These are phyloP conservation scores for Hydrochoerus hydrochaeris DNA, from an alignment of 2,113 vertebrate species.

Conservation along the genomic window DNA sequence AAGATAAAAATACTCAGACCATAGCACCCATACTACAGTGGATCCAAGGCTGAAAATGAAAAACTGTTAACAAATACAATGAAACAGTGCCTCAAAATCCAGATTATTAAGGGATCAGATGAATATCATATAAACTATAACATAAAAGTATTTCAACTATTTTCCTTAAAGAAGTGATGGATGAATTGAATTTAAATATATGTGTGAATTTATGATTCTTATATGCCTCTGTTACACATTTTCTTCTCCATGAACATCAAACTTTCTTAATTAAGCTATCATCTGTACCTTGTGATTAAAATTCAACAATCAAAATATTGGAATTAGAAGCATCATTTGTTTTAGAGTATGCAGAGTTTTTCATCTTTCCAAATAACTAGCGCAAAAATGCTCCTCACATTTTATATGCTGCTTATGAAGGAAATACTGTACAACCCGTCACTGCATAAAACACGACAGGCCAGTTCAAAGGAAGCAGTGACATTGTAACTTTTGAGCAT, in stretches of 20 bases:
- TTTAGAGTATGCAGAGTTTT: neutral
- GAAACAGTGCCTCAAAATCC: constrained; percentile 33
- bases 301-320: constrained; percentile 63
- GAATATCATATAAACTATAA: neutral
- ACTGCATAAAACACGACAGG: constrained; percentile 43
- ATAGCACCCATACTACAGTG: neutral
- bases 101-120: neutral
- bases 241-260: constrained; percentile 30
- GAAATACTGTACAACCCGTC: constrained; percentile 32
- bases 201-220: neutral
- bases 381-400: neutral
- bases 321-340: constrained; percentile 53
- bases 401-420: constrained; percentile 2
- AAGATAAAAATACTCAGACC: neutral
- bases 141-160: neutral
- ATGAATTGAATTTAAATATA: neutral
- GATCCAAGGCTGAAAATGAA: constrained; percentile 18
- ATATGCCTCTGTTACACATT: neutral
- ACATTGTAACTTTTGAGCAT: constrained; percentile 27
- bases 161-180: constrained; percentile 5
- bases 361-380: constrained; percentile 58
- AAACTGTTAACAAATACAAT: constrained; percentile 11
- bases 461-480: constrained; percentile 48
- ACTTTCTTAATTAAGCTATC: constrained; percentile 69
- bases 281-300: constrained; percentile 59